Conservation (phyloP, 1,140 invertebrate genomes). For the Hycleus cichorii region DNA sequence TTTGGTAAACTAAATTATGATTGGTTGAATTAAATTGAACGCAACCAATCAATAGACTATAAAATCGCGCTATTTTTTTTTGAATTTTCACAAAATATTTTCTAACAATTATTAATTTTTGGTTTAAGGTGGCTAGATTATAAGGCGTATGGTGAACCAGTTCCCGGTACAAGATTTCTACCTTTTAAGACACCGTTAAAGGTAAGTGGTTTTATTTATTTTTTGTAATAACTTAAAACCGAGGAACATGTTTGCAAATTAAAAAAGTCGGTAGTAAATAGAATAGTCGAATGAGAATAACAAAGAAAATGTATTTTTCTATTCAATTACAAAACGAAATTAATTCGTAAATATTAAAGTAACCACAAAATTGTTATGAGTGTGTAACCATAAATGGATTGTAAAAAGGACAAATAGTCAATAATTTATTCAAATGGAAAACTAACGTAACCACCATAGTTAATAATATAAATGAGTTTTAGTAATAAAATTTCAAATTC, state of each 20-base stretch:
- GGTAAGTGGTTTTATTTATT: slow-evolving; percentile 4
- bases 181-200: slow-evolving; percentile 18
- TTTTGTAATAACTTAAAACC: too few relatives aligned
- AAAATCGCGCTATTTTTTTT: too few relatives aligned
- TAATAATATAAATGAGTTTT: too few relatives aligned
- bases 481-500: too few relatives aligned
- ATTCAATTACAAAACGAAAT: slow-evolving; percentile 6
- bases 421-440: neutral
- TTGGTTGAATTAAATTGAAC: too few relatives aligned
- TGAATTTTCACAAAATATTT: too few relatives aligned
- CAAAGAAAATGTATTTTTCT: neutral
- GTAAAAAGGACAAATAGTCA: slow-evolving; percentile 4
- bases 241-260: too few relatives aligned
- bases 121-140: slow-evolving; percentile 12
- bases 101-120: neutral
- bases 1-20: too few relatives aligned
- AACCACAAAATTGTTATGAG: slow-evolving; percentile 1
- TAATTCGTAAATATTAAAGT: slow-evolving; percentile 7
- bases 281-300: neutral
- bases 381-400: slow-evolving; percentile 4
- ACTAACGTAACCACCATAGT: too few relatives aligned
- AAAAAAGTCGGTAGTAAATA: too few relatives aligned
- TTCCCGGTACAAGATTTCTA: slow-evolving; percentile 13
- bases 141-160: slow-evolving; percentile 1
- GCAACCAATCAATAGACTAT: too few relatives aligned